phyloP scores from a whole-genome alignment of 2,888 invertebrate species.

The Hemistola chrysoprasaria region DNA sequence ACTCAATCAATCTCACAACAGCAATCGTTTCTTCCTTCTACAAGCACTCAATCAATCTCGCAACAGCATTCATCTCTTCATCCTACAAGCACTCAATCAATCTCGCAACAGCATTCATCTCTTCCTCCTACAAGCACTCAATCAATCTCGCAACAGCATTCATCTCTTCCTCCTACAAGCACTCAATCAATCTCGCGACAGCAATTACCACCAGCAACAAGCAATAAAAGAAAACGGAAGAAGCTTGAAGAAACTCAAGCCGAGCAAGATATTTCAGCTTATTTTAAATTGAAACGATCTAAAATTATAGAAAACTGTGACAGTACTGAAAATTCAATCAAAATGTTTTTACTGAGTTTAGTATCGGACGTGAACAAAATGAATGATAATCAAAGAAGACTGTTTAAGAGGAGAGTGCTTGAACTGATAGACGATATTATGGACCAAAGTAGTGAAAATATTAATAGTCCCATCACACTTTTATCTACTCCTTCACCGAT shows the following conservation, averaged over 20 bases:
- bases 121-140: too few species aligned
- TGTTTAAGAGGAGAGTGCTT: slow-evolving; percentile 17
- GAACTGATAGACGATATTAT: slow-evolving; percentile 14
- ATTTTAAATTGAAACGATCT: slow-evolving; percentile 12
- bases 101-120: too few species aligned
- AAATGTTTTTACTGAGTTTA: slow-evolving; percentile 9
- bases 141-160: too few species aligned
- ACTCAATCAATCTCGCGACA: too few species aligned
- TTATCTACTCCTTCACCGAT: slow-evolving; percentile 17
- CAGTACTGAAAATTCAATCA: background rate
- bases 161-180: too few species aligned
- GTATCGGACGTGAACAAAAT: slow-evolving; percentile 17
- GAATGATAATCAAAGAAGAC: slow-evolving; percentile 10
- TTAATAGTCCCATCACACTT: slow-evolving; percentile 20
- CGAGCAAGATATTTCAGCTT: slow-evolving; percentile 14
- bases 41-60: too few species aligned
- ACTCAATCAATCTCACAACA: slow-evolving; percentile 10
- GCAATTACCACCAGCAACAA: slow-evolving; percentile 9
- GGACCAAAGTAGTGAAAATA: slow-evolving; percentile 17
- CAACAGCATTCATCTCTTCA: too few species aligned
- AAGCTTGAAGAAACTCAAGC: slow-evolving; percentile 16
- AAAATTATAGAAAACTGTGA: slow-evolving; percentile 3
- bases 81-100: too few species aligned
- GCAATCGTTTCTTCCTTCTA: slow-evolving; percentile 4
- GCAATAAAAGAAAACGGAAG: slow-evolving; percentile 11